Evolutionary conservation across 1,140 invertebrate genomes (phyloP).

Genomic region (Campoletis sonorensis): DNA sequence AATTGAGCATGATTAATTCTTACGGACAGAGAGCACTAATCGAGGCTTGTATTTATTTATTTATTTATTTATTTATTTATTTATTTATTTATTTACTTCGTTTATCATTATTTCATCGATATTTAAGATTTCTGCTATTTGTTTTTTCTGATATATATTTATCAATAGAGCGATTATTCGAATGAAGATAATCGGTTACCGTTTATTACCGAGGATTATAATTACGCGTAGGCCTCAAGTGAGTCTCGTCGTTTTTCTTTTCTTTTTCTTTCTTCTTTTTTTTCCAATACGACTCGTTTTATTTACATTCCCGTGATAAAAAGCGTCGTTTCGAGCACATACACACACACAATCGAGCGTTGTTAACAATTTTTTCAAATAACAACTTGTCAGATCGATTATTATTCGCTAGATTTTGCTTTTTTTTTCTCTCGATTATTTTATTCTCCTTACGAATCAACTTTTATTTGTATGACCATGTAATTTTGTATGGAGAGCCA

Average conservation of each 20-base stretch:
- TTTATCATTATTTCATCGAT: not conserved
- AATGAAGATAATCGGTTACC: conserved; percentile 4
- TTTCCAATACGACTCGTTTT: not conserved
- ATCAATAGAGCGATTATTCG: conserved; percentile 18
- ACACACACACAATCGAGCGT: not conserved
- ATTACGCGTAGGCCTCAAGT: conserved; percentile 39
- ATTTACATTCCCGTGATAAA: not conserved
- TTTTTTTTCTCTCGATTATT: not conserved
- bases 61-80: no score
- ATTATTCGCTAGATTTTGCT: not conserved
- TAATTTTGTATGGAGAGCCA: not conserved
- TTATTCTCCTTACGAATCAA: not conserved
- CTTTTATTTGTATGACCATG: not conserved
- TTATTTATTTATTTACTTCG: no score
- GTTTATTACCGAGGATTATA: not conserved
- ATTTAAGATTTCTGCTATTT: not conserved
- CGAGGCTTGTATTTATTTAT: conserved; percentile 23
- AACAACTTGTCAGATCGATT: not conserved
- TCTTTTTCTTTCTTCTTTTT: not conserved
- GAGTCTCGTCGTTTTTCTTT: conserved; percentile 20
- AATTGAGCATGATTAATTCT: conserved; percentile 65
- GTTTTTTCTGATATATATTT: not conserved
- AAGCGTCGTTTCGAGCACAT: not conserved
- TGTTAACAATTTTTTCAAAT: not conserved
- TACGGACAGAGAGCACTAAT: conserved; percentile 44